Conservation (phyloP, 2,888 invertebrate species). For the Bellardia pandia region DNA sequence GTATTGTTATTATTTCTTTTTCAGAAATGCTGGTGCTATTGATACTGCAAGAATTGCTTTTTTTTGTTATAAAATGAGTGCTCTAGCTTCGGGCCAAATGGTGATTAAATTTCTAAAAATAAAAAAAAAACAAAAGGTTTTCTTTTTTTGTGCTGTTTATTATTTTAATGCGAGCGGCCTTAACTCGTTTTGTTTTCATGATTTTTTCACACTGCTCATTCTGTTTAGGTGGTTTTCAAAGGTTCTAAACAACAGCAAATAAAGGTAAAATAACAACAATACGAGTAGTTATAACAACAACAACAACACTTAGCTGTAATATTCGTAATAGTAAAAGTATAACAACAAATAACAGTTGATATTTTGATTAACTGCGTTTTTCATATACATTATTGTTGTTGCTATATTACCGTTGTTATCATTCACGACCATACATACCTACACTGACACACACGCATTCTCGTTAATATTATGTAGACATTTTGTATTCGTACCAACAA, state of each 20-base stretch:
- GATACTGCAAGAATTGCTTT: slow-evolving; percentile 1
- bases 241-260: slow-evolving; percentile 1
- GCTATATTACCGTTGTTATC: slow-evolving; percentile 10
- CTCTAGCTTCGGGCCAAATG: slow-evolving; percentile 56
- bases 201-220: slow-evolving; percentile 24
- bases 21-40: background rate
- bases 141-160: slow-evolving; percentile 44
- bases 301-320: background rate
- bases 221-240: background rate
- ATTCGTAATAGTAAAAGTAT: slow-evolving; percentile 10
- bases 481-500: background rate
- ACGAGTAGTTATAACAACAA: background rate
- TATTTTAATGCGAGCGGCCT: slow-evolving; percentile 26
- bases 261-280: background rate
- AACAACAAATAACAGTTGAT: slow-evolving; percentile 21
- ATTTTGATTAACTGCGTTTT: slow-evolving; percentile 29
- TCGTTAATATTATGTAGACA: background rate
- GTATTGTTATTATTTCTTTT: slow-evolving; percentile 22
- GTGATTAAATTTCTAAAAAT: slow-evolving; percentile 78
- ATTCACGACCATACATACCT: slow-evolving; percentile 15
- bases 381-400: background rate
- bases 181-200: slow-evolving; percentile 55
- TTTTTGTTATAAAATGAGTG: slow-evolving; percentile 5
- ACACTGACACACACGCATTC: background rate
- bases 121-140: slow-evolving; percentile 70